Conservation (phyloP, 2,888 invertebrate genomes). For the Siphlonurus alternatus region DNA sequence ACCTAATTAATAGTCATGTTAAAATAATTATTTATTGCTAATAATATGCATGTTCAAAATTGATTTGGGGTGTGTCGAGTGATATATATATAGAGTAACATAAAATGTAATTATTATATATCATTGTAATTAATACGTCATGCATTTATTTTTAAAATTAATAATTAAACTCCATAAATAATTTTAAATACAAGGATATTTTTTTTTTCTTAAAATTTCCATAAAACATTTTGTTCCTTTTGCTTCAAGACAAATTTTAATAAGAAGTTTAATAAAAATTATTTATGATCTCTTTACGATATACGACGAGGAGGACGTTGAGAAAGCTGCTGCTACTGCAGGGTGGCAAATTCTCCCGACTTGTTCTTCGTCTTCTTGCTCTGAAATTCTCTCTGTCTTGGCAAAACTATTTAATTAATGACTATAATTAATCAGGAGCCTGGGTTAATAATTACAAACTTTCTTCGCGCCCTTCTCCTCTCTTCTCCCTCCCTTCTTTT, state of each 20-base stretch:
- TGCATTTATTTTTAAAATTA: too few species aligned
- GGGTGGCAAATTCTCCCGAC: not conserved
- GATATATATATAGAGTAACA: too few species aligned
- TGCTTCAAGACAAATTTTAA: not conserved
- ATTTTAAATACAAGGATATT: not conserved
- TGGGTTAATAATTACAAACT: slow-evolving; percentile 2
- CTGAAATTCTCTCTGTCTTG: not conserved
- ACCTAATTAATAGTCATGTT: too few species aligned
- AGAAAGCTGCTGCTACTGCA: not conserved
- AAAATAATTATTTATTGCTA: too few species aligned
- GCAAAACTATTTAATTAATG: slow-evolving; percentile 3
- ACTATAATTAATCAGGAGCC: slow-evolving; percentile 2
- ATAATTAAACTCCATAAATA: too few species aligned
- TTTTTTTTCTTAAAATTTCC: not conserved
- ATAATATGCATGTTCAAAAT: too few species aligned
- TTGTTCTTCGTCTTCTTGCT: not conserved
- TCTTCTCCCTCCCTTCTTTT: not conserved
- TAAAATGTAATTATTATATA: too few species aligned
- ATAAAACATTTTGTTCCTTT: not conserved
- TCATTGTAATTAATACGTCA: too few species aligned
- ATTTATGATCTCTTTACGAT: not conserved
- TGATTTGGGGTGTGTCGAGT: too few species aligned
- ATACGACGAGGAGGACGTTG: not conserved
- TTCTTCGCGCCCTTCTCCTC: not conserved
- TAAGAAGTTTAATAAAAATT: slow-evolving; percentile 1